Conservation (phyloP, 2,797 vertebrate species). For the Eulemur coronatus region DNA sequence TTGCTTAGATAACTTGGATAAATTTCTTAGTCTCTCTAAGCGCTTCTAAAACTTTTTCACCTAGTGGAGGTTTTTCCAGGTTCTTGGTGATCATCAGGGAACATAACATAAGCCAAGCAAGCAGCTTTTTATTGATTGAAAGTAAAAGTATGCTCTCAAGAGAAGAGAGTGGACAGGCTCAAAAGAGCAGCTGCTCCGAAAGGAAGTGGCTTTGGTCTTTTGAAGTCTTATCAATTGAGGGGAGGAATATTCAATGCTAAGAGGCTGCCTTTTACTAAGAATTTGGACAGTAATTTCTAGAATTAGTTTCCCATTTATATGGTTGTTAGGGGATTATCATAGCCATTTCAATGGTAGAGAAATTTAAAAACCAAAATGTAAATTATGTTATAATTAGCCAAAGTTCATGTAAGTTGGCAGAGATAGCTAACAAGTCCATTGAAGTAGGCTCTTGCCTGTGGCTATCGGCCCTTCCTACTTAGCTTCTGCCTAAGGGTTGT, state of each 20-base stretch:
- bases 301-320: background rate
- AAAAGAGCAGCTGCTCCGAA: background rate
- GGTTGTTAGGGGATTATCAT: background rate
- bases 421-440: background rate
- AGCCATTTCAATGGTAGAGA: background rate
- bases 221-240: background rate
- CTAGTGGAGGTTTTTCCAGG: background rate
- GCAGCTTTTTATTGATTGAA: background rate
- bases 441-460: background rate
- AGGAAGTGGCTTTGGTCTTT: background rate
- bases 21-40: background rate
- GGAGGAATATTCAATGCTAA: background rate
- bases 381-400: background rate
- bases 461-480: background rate
- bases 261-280: background rate
- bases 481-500: background rate
- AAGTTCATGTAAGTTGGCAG: background rate
- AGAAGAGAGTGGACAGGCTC: background rate
- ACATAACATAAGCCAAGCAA: background rate
- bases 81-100: background rate
- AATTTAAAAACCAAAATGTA: background rate
- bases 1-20: background rate
- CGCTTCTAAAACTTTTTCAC: background rate
- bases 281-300: background rate
- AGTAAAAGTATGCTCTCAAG: background rate